Conservation (phyloP, 2,888 invertebrate species). For the Stenodema calcarata region DNA sequence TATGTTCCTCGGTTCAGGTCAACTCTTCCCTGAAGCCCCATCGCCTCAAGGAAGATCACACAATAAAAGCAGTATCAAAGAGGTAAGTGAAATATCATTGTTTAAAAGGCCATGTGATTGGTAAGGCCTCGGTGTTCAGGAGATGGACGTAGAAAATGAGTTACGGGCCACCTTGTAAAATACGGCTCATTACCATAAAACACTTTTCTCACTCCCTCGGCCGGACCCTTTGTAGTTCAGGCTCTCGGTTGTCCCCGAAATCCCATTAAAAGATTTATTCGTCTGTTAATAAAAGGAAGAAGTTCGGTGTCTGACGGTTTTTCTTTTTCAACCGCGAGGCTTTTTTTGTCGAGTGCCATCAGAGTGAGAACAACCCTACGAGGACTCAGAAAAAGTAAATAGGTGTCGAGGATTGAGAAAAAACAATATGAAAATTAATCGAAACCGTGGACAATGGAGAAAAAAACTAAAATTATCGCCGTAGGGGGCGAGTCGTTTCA, state of each 20-base stretch:
- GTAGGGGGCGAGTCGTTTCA: not conserved
- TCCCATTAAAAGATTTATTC: conserved; percentile 47
- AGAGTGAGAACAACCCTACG: not conserved
- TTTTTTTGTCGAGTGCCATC: not conserved
- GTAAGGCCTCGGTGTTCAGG: not conserved
- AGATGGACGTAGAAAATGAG: conserved; percentile 35
- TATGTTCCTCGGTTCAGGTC: too few relatives aligned
- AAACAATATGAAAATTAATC: conserved; percentile 9
- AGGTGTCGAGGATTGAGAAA: not conserved
- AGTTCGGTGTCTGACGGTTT: conserved; percentile 12
- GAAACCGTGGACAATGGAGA: not conserved
- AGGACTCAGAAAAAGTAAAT: not conserved
- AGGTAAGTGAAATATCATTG: conserved; percentile 42
- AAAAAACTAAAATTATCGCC: not conserved
- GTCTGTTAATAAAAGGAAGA: conserved; percentile 29
- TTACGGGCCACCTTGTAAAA: conserved; percentile 44
- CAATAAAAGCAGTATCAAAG: conserved; percentile 15
- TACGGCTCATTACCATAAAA: conserved; percentile 48
- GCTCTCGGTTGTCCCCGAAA: conserved; percentile 38
- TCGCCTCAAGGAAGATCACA: too few relatives aligned
- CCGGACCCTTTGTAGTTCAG: conserved; percentile 40
- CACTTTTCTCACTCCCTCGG: conserved; percentile 34
- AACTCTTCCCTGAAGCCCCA: not conserved
- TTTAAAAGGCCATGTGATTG: conserved; percentile 27
- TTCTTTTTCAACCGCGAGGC: not conserved